phyloP scores from a whole-genome alignment of 2,113 vertebrate genomes.

The Solenodon paradoxus region DNA sequence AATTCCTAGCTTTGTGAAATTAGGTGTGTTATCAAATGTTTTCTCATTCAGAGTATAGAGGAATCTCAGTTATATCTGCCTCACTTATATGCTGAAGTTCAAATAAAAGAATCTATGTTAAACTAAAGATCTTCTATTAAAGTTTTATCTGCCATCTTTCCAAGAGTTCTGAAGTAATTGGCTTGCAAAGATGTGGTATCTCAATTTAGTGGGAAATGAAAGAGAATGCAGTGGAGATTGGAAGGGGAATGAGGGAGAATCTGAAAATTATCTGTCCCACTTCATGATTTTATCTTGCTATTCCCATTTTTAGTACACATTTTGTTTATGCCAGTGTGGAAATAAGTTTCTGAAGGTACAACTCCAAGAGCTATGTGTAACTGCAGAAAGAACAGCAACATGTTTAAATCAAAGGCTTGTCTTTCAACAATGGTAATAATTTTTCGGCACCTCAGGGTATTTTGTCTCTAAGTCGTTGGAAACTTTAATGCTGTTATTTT shows the following conservation, averaged over 20 bases:
- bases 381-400: no score
- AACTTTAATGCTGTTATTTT: conserved; percentile 4
- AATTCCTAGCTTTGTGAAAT: background rate
- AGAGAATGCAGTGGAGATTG: background rate
- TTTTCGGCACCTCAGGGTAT: background rate
- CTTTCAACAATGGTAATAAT: background rate
- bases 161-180: background rate
- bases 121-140: background rate
- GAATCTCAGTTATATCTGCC: background rate
- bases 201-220: background rate
- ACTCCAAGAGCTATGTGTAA: no score
- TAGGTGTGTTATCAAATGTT: background rate
- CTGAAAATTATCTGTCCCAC: background rate
- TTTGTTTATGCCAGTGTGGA: no score
- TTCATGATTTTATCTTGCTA: no score
- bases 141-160: conserved; percentile 21
- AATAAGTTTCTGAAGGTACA: no score
- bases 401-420: no score
- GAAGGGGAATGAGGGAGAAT: background rate
- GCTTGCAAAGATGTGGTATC: background rate
- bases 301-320: no score
- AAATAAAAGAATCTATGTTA: background rate
- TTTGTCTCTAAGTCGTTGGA: background rate
- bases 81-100: background rate
- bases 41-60: background rate